phyloP scores from a whole-genome alignment of 2,888 invertebrate genomes.

The Embidobia sp. region DNA sequence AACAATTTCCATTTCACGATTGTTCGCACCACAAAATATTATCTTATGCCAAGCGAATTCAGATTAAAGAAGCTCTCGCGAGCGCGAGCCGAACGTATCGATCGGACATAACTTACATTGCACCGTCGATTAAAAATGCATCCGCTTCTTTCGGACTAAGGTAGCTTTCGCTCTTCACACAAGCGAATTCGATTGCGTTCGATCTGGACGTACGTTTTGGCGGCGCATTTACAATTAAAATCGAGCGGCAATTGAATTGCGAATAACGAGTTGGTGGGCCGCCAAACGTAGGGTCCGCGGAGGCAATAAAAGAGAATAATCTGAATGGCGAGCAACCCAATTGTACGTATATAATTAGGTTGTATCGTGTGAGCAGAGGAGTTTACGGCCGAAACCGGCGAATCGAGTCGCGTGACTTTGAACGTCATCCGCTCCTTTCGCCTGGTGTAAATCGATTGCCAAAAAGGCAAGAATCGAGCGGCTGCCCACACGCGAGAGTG shows the following conservation, averaged over 20 bases:
- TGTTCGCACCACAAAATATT: too few species aligned
- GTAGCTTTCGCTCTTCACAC: background rate
- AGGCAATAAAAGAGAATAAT: constrained; percentile 41
- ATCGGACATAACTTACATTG: constrained; percentile 33
- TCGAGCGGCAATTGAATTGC: constrained; percentile 28
- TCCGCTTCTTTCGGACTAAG: constrained; percentile 5
- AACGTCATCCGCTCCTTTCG: constrained; percentile 67
- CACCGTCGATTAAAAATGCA: constrained; percentile 43
- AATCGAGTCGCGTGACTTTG: constrained; percentile 59
- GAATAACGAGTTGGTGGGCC: constrained; percentile 21
- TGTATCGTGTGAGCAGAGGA: constrained; percentile 1
- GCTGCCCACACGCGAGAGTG: constrained; percentile 54
- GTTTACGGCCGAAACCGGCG: constrained; percentile 42
- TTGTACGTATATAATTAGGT: constrained; percentile 16
- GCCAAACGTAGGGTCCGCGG: too few species aligned
- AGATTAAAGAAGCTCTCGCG: too few species aligned
- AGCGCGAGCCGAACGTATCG: too few species aligned
- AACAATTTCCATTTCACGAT: too few species aligned
- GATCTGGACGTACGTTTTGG: constrained; percentile 5
- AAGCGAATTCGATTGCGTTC: constrained; percentile 20
- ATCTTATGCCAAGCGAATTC: too few species aligned
- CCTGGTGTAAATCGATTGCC: constrained; percentile 57
- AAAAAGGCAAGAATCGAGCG: constrained; percentile 57
- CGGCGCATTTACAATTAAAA: constrained; percentile 45
- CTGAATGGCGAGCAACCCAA: constrained; percentile 28